phyloP scores from a whole-genome alignment of 2,113 vertebrate genomes.

The Isurus oxyrinchus region DNA sequence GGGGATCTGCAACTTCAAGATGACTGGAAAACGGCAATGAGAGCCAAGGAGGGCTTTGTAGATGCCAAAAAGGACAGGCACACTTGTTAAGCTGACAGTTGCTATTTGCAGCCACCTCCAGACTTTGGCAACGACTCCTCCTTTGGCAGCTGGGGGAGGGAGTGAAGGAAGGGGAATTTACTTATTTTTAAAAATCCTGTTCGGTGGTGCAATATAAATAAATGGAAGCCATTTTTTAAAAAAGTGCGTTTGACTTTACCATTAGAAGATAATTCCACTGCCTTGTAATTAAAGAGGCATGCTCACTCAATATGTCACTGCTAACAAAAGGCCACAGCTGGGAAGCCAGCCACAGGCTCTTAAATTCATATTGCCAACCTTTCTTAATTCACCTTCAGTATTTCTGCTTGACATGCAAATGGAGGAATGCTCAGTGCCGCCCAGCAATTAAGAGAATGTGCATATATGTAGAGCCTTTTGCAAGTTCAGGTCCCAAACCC shows the following conservation, averaged over 20 bases:
- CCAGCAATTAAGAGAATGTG: neutral
- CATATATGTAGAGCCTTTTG: neutral
- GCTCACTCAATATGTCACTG: neutral
- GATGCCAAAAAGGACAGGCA: neutral
- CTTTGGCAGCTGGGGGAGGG: neutral
- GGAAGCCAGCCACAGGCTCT: neutral
- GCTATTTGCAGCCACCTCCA: neutral
- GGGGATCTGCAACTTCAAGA: neutral
- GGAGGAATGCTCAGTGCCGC: neutral
- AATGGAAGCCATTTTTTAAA: neutral
- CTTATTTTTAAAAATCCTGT: neutral
- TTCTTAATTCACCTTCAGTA: neutral
- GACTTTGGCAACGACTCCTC: neutral
- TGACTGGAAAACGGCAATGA: neutral
- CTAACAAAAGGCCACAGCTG: neutral
- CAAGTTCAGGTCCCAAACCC: neutral
- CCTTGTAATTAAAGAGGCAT: neutral
- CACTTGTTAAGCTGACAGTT: neutral
- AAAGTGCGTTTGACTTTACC: neutral
- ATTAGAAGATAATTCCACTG: neutral
- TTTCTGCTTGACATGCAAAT: neutral
- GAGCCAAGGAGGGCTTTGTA: neutral
- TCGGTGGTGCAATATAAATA: neutral
- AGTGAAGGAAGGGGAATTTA: neutral
- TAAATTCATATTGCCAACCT: neutral